These are phyloP conservation scores for Argopecten irradians DNA, from an alignment of 1,140 invertebrate species.

Conservation along the genomic window DNA sequence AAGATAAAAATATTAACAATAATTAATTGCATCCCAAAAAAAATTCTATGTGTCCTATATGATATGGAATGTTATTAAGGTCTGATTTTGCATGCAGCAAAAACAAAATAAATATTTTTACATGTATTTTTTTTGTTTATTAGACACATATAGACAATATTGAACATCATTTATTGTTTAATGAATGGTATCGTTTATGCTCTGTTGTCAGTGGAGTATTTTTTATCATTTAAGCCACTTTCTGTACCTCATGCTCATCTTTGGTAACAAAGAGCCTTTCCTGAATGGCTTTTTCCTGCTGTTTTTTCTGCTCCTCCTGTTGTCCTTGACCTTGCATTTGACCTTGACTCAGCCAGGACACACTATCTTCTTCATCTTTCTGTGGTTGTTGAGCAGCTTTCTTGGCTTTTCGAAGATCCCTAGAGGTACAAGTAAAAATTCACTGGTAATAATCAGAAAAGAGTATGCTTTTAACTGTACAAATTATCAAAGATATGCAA, in stretches of 20 bases:
- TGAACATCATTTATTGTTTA: too few relatives aligned
- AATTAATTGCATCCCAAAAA: too few relatives aligned
- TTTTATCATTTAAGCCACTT: background rate
- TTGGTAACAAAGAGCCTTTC: background rate
- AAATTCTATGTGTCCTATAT: too few relatives aligned
- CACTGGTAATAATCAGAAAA: background rate
- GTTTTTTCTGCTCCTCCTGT: background rate
- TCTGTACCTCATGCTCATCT: background rate
- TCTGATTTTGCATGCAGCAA: too few relatives aligned
- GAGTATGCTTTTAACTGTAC: background rate
- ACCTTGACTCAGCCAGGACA: constrained; percentile 55
- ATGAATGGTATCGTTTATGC: too few relatives aligned
- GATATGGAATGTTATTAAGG: too few relatives aligned
- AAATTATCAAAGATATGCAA: background rate
- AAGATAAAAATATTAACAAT: too few relatives aligned
- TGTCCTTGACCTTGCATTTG: constrained; percentile 8
- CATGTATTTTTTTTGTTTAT: too few relatives aligned
- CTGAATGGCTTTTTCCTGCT: background rate
- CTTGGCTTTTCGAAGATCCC: constrained; percentile 74
- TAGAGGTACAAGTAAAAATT: constrained; percentile 40
- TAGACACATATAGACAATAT: too few relatives aligned
- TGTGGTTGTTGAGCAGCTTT: constrained; percentile 63
- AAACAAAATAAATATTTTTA: too few relatives aligned
- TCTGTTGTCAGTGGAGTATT: background rate
- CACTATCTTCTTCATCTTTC: constrained; percentile 75